These are phyloP conservation scores for Ormyrus rosae DNA, from an alignment of 2,888 invertebrate genomes.

Conservation along the genomic window DNA sequence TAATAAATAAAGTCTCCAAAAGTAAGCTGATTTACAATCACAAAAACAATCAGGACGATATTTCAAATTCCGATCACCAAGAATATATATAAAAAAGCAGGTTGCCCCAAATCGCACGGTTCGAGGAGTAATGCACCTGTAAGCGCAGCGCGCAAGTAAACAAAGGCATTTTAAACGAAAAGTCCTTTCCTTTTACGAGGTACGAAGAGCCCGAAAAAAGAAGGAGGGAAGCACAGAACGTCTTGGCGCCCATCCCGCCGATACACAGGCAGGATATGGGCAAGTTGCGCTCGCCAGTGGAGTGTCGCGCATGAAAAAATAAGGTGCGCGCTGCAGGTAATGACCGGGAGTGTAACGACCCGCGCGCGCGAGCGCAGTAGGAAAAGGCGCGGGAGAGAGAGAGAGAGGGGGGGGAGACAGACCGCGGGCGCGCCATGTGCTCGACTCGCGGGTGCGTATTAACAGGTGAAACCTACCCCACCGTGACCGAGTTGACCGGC, in stretches of 20 bases:
- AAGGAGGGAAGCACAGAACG: background rate
- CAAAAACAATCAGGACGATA: too few relatives aligned
- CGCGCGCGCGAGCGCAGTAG: constrained; percentile 29
- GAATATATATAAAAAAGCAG: too few relatives aligned
- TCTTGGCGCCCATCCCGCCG: constrained; percentile 14
- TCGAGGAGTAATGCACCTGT: background rate
- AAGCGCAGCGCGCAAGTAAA: too few relatives aligned
- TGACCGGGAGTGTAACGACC: constrained; percentile 57
- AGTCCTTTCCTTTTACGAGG: constrained; percentile 8
- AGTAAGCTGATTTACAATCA: too few relatives aligned
- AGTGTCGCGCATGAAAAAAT: constrained; percentile 52
- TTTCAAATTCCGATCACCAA: too few relatives aligned
- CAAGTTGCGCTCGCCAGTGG: constrained; percentile 23
- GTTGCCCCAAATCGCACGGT: background rate
- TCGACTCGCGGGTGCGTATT: constrained; percentile 52
- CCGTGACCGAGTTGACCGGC: constrained; percentile 68
- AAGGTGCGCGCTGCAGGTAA: constrained; percentile 38
- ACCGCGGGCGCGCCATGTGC: constrained; percentile 60
- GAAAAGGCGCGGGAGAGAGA: constrained; percentile 29
- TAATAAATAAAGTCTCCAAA: too few relatives aligned
- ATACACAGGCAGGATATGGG: constrained; percentile 19
- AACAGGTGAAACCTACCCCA: constrained; percentile 74
- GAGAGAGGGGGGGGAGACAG: constrained; percentile 38
- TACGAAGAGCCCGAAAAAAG: background rate
- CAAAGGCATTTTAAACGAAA: background rate